A percentile compares a stretch with the other conserved stretches of the same genome.
Evolutionary conservation across 2,888 invertebrate species (phyloP).

Genomic region (Anarsia innoxiella): DNA sequence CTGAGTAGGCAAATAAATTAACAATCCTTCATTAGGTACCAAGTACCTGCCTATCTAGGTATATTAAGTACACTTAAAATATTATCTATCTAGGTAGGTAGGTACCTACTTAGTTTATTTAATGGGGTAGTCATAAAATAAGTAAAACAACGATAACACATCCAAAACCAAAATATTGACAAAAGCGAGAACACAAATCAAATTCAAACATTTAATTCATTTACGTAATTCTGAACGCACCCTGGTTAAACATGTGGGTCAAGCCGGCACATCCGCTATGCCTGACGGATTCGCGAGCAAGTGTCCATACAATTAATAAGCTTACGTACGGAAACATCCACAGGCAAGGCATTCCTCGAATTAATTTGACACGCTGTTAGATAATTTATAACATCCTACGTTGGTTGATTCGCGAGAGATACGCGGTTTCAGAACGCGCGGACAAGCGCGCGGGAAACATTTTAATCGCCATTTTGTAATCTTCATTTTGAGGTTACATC

Average conservation of each 20-base stretch:
- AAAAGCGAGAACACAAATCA: constrained; percentile 13
- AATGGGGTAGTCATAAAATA: too few relatives aligned
- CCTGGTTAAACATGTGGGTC: constrained; percentile 26
- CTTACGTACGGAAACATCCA: constrained; percentile 53
- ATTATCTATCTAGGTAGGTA: too few relatives aligned
- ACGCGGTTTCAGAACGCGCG: constrained; percentile 17
- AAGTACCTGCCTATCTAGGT: too few relatives aligned
- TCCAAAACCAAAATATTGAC: constrained; percentile 6
- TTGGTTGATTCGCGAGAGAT: constrained; percentile 36
- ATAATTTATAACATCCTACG: constrained; percentile 75
- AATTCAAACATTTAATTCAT: constrained; percentile 21
- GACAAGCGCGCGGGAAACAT: neutral
- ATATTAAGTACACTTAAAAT: too few relatives aligned
- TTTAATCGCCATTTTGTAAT: neutral
- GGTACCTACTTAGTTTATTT: too few relatives aligned
- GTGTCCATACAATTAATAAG: constrained; percentile 67
- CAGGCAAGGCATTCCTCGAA: constrained; percentile 61
- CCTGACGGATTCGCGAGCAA: constrained; percentile 60
- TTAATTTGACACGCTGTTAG: constrained; percentile 73
- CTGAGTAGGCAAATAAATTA: too few relatives aligned
- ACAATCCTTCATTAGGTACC: neutral
- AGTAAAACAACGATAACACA: too few relatives aligned
- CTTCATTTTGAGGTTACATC: too few relatives aligned
- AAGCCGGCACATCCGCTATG: constrained; percentile 22
- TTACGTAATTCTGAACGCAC: constrained; percentile 23